phyloP scores from a whole-genome alignment of 2,113 vertebrate species.

The Leptosomus discolor region DNA sequence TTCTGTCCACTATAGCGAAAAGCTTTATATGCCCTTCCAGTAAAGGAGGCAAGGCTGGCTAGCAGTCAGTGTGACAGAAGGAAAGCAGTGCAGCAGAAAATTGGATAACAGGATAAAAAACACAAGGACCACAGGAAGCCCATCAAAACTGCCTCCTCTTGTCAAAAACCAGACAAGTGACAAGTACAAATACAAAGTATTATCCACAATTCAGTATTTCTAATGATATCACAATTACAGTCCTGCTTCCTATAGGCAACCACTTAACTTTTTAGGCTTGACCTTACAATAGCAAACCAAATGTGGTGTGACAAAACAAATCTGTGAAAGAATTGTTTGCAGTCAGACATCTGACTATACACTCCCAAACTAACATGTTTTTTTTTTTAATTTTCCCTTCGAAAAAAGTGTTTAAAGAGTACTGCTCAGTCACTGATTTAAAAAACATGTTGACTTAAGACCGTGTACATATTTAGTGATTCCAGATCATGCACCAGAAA shows the following conservation, averaged over 20 bases:
- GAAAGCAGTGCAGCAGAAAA: slow-evolving; percentile 81
- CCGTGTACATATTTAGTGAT: slow-evolving; percentile 16
- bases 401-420: not conserved
- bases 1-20: slow-evolving; percentile 62
- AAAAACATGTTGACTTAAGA: slow-evolving; percentile 54
- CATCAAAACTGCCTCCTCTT: slow-evolving; percentile 75
- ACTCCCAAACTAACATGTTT: slow-evolving; percentile 6
- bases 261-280: slow-evolving; percentile 57
- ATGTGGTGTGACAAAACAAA: slow-evolving; percentile 59
- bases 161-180: slow-evolving; percentile 77
- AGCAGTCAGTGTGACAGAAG: slow-evolving; percentile 79
- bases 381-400: not conserved
- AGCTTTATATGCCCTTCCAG: slow-evolving; percentile 61
- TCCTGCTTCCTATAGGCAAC: slow-evolving; percentile 40
- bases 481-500: slow-evolving; percentile 44
- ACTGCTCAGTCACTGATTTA: slow-evolving; percentile 28
- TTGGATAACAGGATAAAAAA: slow-evolving; percentile 83
- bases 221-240: slow-evolving; percentile 73
- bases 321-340: slow-evolving; percentile 63
- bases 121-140: slow-evolving; percentile 76
- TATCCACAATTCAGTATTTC: slow-evolving; percentile 76
- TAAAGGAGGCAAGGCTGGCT: slow-evolving; percentile 69
- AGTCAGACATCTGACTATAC: slow-evolving; percentile 50
- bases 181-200: slow-evolving; percentile 74
- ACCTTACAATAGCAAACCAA: slow-evolving; percentile 58